Base-by-base conservation (phyloP, 2,797 vertebrate species). In the Catamblyrhynchus diadema region DNA sequence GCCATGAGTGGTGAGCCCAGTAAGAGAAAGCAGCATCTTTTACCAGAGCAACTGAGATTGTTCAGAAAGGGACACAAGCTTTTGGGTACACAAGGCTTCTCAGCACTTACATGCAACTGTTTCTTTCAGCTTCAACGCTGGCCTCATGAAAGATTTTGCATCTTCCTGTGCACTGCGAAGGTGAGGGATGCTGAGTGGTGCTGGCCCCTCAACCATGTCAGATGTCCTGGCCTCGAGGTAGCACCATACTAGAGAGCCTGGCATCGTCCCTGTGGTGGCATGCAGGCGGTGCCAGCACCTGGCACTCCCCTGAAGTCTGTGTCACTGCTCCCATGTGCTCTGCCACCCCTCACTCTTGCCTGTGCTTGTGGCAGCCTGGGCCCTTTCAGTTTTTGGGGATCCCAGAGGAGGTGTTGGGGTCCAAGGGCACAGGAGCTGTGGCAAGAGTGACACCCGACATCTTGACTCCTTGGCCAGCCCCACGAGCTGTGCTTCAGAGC, bases 1-100 rank as follows among this genome's bases (percentile, higher is more conserved):
- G 48, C 62, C 7, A 4, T 1, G 16, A 0, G 0, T 32, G 73
- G 39, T 0, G 0, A 70, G 18, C 4, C 32, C 3, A 2, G 15
- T 6, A 41, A 44, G 37, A 30, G 77, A 86, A 78, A 37, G 33
- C 72, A 64, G 0, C 27, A 35, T 25, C n/a, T 65, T 83, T 53
- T 39, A 42, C 28, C n/a, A 74, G 57, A 53, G 37, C 14, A 24
- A 1, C 10, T 8, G 79, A 47, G 41, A 60, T 30, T 37, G 19
- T 28, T 61, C 77, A 83, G 54, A 84, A 84, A 88, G 27, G 17
- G 47, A 50, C 30, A 54, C 25, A 17, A 86, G 20, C 17, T 74
- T 83, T 69, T 33, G 45, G 44, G 53, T 25, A 59, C 44, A 12
- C 0, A 4, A 23, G 8, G 21, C 25, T 78, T 83, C 72, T 73